These are phyloP conservation scores for Chloromyia formosa DNA, from an alignment of 2,888 invertebrate genomes.

Conservation along the genomic window DNA sequence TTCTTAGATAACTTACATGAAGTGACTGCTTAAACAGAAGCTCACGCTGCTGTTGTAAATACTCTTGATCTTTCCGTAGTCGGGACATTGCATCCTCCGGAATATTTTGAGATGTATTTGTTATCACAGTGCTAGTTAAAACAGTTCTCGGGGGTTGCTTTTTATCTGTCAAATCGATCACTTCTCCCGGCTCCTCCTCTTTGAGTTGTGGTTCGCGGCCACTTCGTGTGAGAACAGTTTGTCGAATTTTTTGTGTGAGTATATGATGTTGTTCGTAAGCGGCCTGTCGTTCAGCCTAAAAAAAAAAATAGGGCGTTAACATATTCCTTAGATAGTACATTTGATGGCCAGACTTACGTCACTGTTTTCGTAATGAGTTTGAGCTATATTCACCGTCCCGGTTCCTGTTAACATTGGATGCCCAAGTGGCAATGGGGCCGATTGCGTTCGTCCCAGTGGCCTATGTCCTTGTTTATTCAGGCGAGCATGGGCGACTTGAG, in stretches of 20 bases:
- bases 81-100: constrained; percentile 64
- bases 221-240: constrained; percentile 85
- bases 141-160: constrained; percentile 66
- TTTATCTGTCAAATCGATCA: constrained; percentile 81
- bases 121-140: constrained; percentile 65
- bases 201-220: constrained; percentile 72
- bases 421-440: constrained; percentile 89
- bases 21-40: constrained; percentile 70
- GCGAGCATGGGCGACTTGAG: constrained; percentile 73
- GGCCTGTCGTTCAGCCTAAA: constrained; percentile 66
- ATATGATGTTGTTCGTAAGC: constrained; percentile 71
- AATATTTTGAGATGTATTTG: constrained; percentile 62
- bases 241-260: constrained; percentile 84
- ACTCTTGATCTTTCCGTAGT: constrained; percentile 65
- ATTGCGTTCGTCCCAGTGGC: constrained; percentile 92
- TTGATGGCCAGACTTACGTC: constrained; percentile 57
- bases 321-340: background rate
- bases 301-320: background rate
- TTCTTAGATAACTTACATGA: constrained; percentile 62
- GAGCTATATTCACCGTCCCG: constrained; percentile 63
- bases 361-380: constrained; percentile 64
- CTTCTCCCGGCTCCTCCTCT: constrained; percentile 68
- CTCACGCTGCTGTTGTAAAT: constrained; percentile 73
- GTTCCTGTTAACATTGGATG: constrained; percentile 79
- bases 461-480: constrained; percentile 78